phyloP scores from a whole-genome alignment of 2,797 vertebrate species.

The Sebastes kiyomatsui region DNA sequence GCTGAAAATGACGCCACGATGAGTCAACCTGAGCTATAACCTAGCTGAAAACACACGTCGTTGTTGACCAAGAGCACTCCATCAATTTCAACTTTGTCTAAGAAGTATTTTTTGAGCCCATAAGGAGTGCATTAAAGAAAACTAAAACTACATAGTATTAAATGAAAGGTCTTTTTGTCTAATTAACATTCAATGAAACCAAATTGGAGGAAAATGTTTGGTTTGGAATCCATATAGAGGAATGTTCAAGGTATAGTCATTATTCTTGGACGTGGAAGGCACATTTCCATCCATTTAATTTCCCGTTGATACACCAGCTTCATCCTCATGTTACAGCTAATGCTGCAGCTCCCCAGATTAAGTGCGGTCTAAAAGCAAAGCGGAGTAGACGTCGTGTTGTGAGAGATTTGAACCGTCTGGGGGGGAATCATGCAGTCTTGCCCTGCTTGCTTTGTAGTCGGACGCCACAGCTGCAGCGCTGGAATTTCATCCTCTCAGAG shows the following conservation, averaged over 20 bases:
- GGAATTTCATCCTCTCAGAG: slow-evolving; percentile 70
- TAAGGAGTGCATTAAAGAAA: not conserved
- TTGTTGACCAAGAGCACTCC: not conserved
- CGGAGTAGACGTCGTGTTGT: slow-evolving; percentile 8
- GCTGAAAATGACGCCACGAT: not conserved
- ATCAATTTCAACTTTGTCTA: not conserved
- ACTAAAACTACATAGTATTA: not conserved
- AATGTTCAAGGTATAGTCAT: slow-evolving; percentile 11
- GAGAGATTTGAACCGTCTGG: slow-evolving; percentile 44
- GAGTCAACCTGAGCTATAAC: slow-evolving; percentile 15
- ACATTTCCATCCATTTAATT: slow-evolving; percentile 55
- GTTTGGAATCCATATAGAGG: slow-evolving; percentile 40
- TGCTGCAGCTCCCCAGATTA: slow-evolving; percentile 31
- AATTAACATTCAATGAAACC: slow-evolving; percentile 26
- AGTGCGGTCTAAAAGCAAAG: slow-evolving; percentile 30
- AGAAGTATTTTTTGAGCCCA: not conserved
- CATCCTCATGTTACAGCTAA: slow-evolving; percentile 50
- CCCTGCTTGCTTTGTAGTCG: slow-evolving; percentile 49
- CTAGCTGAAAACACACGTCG: slow-evolving; percentile 6
- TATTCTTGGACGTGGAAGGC: slow-evolving; percentile 40
- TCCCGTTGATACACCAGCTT: slow-evolving; percentile 20
- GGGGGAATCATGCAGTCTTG: slow-evolving; percentile 18
- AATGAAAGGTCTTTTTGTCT: slow-evolving; percentile 27
- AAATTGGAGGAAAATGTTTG: slow-evolving; percentile 43
- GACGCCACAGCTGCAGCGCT: slow-evolving; percentile 68